Evolutionary conservation across 2,797 vertebrate genomes (phyloP).

Genomic region (Acanthurus leucopareius): DNA sequence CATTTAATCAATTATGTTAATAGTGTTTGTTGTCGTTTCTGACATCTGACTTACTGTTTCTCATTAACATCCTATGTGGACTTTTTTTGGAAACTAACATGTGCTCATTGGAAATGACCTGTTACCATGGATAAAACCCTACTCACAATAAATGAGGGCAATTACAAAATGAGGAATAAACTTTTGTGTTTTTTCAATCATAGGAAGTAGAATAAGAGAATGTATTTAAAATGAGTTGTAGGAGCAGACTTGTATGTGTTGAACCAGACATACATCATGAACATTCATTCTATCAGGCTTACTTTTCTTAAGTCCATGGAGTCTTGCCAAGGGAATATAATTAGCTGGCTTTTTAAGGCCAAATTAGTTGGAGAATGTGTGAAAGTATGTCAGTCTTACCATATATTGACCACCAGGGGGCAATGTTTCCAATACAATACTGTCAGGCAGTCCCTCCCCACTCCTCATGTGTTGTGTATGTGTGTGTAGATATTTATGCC

Average conservation of each 20-base stretch:
- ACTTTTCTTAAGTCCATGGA: no score
- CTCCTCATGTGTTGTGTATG: background rate
- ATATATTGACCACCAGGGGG: constrained; percentile 59
- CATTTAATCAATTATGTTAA: no score
- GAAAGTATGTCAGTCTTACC: background rate
- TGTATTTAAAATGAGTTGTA: background rate
- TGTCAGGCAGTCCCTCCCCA: background rate
- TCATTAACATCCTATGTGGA: no score
- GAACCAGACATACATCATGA: no score
- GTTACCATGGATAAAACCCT: no score
- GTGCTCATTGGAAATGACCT: no score
- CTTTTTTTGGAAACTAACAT: no score
- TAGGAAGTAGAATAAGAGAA: constrained; percentile 13
- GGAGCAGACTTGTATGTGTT: background rate
- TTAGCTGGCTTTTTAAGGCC: background rate
- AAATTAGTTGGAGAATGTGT: background rate
- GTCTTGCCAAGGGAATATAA: no score
- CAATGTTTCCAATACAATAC: constrained; percentile 66
- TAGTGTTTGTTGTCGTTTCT: no score
- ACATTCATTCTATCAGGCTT: no score
- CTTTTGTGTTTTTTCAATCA: background rate
- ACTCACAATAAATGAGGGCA: background rate
- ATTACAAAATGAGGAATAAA: constrained; percentile 14
- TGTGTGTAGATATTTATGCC: background rate
- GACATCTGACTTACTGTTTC: no score